Evolutionary conservation across 2,113 vertebrate species (phyloP), one percentile per base, ranked within the genome.

Genomic region (Chionis minor): DNA sequence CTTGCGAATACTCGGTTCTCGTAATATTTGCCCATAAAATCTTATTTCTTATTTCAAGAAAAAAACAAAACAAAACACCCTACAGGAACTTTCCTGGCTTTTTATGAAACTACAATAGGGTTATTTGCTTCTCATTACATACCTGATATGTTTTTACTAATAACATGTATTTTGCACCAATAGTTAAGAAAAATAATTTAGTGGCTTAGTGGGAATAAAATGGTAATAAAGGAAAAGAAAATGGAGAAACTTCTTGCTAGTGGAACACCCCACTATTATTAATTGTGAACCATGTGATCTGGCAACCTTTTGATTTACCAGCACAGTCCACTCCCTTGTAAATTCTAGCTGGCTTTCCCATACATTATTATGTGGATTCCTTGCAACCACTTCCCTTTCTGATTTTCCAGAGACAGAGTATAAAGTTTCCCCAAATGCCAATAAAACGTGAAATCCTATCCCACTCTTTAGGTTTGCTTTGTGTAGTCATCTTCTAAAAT

Each of bases 381-480:
- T 98, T 98, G 91, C 96, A 98, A 98, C 98, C 98, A 98, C 98
- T 98, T 98, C 98, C 98, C 97, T 97, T 98, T 98, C 97, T 98
- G 97, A 98, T 98, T 98, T 98, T 98, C 98, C 98, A 98, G 98
- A 98, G 97, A 98, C 98, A 96, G 97, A 92, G 92, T 98, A 98
- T 98, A 98, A 98, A 97, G 86, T 98, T 98, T 98, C 98, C 98
- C 98, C 91, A 97, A 98, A 98, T 95, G 80, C 97, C 98, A 98
- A 98, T 98, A 98, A 98, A 98, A 98, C 8, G 15, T 97, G 98
- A 98, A 98, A 98, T 97, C 90, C 71, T 97, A 98, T 97, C 97
- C 98, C 85, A 80, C 86, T 97, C 94, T 96, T 98, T 97, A 92
- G 72, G 91, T 96, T 97, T 93, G 75, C 97, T 98, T 98, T 98